A percentile compares a stretch with the other conserved stretches of the same genome.
Evolutionary conservation across 2,888 invertebrate species (phyloP).

Genomic region (Acronicta alni): DNA sequence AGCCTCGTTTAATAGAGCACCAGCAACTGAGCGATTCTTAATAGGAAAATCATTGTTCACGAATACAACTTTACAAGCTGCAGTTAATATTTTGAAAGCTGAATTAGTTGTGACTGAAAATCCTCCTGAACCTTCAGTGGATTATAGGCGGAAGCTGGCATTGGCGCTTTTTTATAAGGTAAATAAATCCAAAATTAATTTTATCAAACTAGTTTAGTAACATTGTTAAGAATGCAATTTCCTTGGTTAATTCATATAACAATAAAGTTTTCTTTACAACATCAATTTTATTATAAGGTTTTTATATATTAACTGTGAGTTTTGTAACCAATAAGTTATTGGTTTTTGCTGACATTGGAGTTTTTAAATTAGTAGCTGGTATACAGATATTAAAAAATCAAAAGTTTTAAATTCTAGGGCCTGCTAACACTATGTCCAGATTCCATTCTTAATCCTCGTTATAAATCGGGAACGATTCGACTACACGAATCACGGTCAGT

Average conservation of each 20-base stretch:
- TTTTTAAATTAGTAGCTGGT: too few species aligned
- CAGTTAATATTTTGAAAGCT: conserved; percentile 61
- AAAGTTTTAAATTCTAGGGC: conserved; percentile 74
- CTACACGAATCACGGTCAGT: conserved; percentile 83
- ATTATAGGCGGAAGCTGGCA: conserved; percentile 89
- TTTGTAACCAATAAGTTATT: too few species aligned
- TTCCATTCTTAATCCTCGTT: conserved; percentile 71
- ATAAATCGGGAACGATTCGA: conserved; percentile 79
- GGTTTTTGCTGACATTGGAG: too few species aligned
- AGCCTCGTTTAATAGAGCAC: conserved; percentile 79
- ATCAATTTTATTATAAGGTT: too few species aligned
- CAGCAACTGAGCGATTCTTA: conserved; percentile 84
- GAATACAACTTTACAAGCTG: conserved; percentile 77
- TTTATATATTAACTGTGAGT: too few species aligned
- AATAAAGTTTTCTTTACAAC: too few species aligned
- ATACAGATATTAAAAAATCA: too few species aligned
- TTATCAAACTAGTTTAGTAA: too few species aligned
- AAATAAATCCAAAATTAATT: not conserved
- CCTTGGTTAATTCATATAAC: too few species aligned
- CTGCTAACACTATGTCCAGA: conserved; percentile 83
- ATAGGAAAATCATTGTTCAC: conserved; percentile 76
- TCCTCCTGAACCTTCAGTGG: conserved; percentile 87
- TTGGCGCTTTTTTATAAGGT: conserved; percentile 86
- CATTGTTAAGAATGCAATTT: too few species aligned
- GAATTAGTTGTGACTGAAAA: conserved; percentile 68